These are phyloP conservation scores for Camponotus floridanus DNA, from an alignment of 1,140 invertebrate genomes.

Conservation along the genomic window DNA sequence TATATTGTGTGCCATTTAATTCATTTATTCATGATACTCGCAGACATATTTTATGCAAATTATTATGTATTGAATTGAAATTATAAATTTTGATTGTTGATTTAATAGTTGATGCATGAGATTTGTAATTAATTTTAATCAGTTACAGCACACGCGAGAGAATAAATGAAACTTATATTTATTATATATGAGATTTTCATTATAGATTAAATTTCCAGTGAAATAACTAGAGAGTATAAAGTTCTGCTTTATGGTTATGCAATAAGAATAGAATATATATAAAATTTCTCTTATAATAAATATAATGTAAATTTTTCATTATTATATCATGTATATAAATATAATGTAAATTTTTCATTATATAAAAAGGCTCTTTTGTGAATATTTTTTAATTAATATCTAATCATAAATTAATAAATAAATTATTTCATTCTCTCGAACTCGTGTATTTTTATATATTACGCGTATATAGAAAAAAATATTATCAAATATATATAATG, in stretches of 20 bases:
- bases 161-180: conserved; percentile 45
- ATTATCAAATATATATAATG: too few species aligned
- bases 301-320: too few species aligned
- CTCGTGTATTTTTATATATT: too few species aligned
- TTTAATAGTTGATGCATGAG: background rate
- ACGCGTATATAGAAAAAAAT: too few species aligned
- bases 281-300: background rate
- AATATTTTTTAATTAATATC: too few species aligned
- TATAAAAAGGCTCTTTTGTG: too few species aligned
- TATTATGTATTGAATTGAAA: conserved; percentile 13
- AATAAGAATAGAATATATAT: background rate
- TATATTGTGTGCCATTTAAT: conserved; percentile 18
- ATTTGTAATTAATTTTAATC: conserved; percentile 49
- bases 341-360: too few species aligned
- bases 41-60: conserved; percentile 45
- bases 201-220: conserved; percentile 15
- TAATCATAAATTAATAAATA: too few species aligned
- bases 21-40: conserved; percentile 17
- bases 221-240: background rate
- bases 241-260: background rate
- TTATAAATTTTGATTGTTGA: conserved; percentile 46
- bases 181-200: conserved; percentile 13
- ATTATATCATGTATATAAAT: too few species aligned
- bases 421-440: too few species aligned
- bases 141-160: background rate